These are phyloP conservation scores for Nasonia giraulti DNA, from an alignment of 1,140 invertebrate species.

Conservation along the genomic window DNA sequence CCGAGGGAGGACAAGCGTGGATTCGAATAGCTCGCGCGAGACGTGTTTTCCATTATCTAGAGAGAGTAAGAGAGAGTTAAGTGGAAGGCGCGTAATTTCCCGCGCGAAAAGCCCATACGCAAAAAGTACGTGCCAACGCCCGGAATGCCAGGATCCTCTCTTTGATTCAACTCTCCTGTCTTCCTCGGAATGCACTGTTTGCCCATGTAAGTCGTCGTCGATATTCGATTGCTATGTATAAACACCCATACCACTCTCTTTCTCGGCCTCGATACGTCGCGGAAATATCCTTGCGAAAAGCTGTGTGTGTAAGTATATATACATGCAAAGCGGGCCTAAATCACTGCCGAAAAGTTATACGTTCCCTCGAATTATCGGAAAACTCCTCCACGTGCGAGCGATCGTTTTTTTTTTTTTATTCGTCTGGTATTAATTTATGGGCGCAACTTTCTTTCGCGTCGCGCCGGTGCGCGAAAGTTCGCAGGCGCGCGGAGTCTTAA, in stretches of 20 bases:
- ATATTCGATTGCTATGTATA: constrained; percentile 34
- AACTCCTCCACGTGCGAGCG: neutral
- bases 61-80: neutral
- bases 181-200: constrained; percentile 23
- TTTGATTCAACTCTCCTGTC: neutral
- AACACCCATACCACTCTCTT: too few relatives aligned
- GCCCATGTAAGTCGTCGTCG: constrained; percentile 7
- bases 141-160: constrained; percentile 20
- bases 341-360: neutral
- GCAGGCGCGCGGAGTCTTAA: neutral
- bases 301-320: neutral
- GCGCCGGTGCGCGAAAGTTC: neutral
- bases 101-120: neutral
- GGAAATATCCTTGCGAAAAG: neutral
- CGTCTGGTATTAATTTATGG: neutral
- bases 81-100: constrained; percentile 1
- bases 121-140: constrained; percentile 12
- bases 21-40: neutral
- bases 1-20: neutral
- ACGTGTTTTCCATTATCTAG: constrained; percentile 31
- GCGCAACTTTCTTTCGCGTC: neutral
- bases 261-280: too few relatives aligned
- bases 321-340: neutral
- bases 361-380: neutral
- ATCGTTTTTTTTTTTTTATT: neutral